Percentiles rank a stretch among this genome's conserved stretches.
These are phyloP conservation scores for Takifugu bimaculatus DNA, from an alignment of 2,113 vertebrate species.

Conservation along the genomic window DNA sequence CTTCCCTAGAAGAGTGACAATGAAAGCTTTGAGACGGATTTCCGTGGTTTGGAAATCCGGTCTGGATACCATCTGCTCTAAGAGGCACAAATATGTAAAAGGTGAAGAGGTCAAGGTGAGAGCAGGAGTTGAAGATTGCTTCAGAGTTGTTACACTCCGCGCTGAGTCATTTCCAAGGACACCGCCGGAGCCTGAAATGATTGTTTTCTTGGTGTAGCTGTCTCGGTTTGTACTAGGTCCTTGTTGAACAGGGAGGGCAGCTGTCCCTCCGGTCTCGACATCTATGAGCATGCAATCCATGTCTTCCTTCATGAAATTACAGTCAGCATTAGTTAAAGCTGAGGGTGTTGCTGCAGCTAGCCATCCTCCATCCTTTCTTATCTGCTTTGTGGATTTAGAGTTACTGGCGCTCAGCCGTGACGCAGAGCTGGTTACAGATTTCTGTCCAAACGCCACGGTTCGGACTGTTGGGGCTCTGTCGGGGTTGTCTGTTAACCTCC, in stretches of 20 bases:
- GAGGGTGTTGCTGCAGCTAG: neutral
- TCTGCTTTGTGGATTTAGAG: constrained; percentile 20
- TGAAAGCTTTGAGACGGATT: constrained; percentile 87
- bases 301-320: constrained; percentile 47
- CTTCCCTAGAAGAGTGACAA: constrained; percentile 91
- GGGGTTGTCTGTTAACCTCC: neutral
- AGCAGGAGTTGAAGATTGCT: neutral
- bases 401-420: constrained; percentile 4
- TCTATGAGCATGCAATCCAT: constrained; percentile 43
- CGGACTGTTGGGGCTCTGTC: constrained; percentile 3
- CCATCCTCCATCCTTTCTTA: constrained; percentile 12
- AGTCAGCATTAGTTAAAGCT: constrained; percentile 5
- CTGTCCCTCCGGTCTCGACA: neutral
- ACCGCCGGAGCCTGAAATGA: neutral
- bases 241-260: constrained; percentile 11
- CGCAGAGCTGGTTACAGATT: neutral
- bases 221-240: neutral
- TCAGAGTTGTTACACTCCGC: constrained; percentile 1
- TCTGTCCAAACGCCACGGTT: constrained; percentile 13
- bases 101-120: constrained; percentile 68
- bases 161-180: neutral
- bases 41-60: constrained; percentile 54
- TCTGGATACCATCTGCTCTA: constrained; percentile 59
- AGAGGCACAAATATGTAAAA: constrained; percentile 79
- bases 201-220: neutral